Conservation (phyloP, 2,888 invertebrate genomes). For the Notodonta ziczac region DNA sequence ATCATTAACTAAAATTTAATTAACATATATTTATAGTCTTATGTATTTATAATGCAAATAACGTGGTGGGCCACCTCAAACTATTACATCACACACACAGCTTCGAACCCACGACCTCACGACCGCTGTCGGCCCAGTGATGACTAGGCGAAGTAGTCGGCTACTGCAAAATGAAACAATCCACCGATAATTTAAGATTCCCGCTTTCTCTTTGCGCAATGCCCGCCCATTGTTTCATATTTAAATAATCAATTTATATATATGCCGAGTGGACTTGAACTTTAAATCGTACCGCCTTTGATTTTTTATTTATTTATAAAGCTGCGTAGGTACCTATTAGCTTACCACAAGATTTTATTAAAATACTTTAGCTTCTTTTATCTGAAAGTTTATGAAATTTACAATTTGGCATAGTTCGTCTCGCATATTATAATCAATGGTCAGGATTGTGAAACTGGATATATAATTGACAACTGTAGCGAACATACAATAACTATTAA, state of each 20-base stretch:
- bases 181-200: slow-evolving; percentile 62
- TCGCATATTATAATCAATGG: background rate
- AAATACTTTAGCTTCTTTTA: no score
- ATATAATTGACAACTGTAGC: background rate
- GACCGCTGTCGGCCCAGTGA: slow-evolving; percentile 8
- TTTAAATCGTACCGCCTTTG: background rate
- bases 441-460: background rate
- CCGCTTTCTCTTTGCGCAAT: slow-evolving; percentile 73
- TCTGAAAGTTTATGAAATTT: no score
- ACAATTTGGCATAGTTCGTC: background rate
- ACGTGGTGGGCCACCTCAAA: background rate
- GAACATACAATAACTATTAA: background rate
- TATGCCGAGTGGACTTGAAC: slow-evolving; percentile 1
- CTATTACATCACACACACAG: background rate
- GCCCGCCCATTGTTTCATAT: slow-evolving; percentile 59
- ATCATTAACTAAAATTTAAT: background rate
- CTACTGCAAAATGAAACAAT: slow-evolving; percentile 50
- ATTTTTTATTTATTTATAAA: background rate
- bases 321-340: no score
- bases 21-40: background rate
- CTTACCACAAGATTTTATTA: no score
- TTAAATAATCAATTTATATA: slow-evolving; percentile 60
- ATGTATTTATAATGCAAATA: background rate
- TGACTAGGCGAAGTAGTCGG: slow-evolving; percentile 23
- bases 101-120: background rate